These are phyloP conservation scores for Troilus luridus DNA, from an alignment of 2,888 invertebrate genomes.

Conservation along the genomic window DNA sequence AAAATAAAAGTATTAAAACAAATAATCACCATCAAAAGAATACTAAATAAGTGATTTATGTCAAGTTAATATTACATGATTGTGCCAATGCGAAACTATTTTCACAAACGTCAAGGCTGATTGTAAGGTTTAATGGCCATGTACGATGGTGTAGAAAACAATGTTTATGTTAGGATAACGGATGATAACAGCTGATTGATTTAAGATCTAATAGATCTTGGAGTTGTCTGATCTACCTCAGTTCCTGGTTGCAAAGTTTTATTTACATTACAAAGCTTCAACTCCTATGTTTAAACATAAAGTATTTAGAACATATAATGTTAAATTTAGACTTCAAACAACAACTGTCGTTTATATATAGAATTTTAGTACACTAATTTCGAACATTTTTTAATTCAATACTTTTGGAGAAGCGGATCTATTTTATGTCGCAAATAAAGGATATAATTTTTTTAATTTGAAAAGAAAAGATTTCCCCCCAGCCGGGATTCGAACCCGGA, in stretches of 20 bases:
- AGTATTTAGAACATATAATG: background rate
- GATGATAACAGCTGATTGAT: constrained; percentile 2
- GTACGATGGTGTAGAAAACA: background rate
- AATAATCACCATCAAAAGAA: no score
- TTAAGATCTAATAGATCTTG: background rate
- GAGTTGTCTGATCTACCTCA: background rate
- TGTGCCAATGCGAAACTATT: background rate
- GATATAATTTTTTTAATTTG: no score
- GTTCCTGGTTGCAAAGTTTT: background rate
- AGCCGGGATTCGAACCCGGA: no score
- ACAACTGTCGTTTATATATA: background rate
- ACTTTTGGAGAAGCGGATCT: no score
- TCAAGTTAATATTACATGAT: no score
- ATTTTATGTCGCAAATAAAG: no score
- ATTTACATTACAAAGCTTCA: background rate
- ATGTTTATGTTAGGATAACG: background rate
- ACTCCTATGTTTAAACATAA: background rate
- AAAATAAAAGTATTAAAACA: no score
- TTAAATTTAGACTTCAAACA: constrained; percentile 1
- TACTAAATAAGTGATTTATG: no score
- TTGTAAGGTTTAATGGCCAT: background rate
- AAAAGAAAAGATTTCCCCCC: no score
- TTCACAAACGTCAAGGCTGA: background rate
- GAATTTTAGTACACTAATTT: background rate
- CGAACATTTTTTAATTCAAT: no score